Evolutionary conservation across 1,140 invertebrate genomes (phyloP), one percentile per base, ranked within the genome.

Genomic region (Eueides isabella): DNA sequence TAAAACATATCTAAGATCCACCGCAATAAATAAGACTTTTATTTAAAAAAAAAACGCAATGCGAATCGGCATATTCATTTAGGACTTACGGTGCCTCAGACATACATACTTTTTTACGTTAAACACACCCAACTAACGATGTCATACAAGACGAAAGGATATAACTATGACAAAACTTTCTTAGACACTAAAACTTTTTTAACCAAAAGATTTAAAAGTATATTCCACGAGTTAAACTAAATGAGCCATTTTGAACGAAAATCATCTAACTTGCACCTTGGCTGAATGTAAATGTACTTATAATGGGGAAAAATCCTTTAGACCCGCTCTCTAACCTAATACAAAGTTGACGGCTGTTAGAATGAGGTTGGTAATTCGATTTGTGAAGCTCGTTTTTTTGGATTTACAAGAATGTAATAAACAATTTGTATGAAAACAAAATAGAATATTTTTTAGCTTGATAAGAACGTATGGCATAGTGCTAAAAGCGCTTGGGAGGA

Each of bases 221-320:
- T 12, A 55, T 12, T 4, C 19, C 30, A 19, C 23, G 16, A 61
- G 41, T 28, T 35, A 61, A 30, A 33, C 30, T 33, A 68, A 61
- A 68, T 28, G 67, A 68, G n/a, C 23, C 30, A 30, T 30, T 35
- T 33, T 33, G 16, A 11, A 55, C 3, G 48, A 61, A 35, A 61
- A 35, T 38, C 23, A 63, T 67, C 65, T 19, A 16, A 38, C 19
- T 66, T 41, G 33, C 31, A 67, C 29, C 38, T 67, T n/a, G n/a
- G 44, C 16, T 48, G 44, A 48, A 67, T 67, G 41, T 55, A 67
- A 31, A 67, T 55, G 41, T 67, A 67, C 26, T 67, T 31, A 48
- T 48, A 14, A 67, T 11, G n/a, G 66, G 41, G 23, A 48, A 67
- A 41, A 67, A 67, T 55, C 29, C 16, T 67, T n/a, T 28, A 38